These are phyloP conservation scores for Apoda limacodes DNA, from an alignment of 2,888 invertebrate genomes.

Conservation along the genomic window DNA sequence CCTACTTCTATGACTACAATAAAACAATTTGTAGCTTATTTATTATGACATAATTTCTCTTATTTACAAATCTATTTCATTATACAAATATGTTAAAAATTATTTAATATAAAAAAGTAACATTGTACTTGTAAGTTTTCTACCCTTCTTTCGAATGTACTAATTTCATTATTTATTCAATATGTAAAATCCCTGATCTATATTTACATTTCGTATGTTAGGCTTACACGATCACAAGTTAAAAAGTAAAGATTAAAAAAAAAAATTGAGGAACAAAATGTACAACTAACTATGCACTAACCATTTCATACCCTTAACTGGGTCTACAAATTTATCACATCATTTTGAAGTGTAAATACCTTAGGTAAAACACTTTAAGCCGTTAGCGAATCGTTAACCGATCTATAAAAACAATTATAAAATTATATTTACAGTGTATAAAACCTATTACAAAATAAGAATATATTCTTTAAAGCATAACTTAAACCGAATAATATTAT, in stretches of 20 bases:
- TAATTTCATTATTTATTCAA: slow-evolving; percentile 31
- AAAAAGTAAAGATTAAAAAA: slow-evolving; percentile 44
- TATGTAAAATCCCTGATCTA: slow-evolving; percentile 30
- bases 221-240: slow-evolving; percentile 61
- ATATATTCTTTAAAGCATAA: slow-evolving; percentile 37
- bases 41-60: slow-evolving; percentile 68
- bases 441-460: slow-evolving; percentile 58
- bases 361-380: slow-evolving; percentile 38
- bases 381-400: slow-evolving; percentile 41
- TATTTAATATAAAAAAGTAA: slow-evolving; percentile 63
- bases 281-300: slow-evolving; percentile 56
- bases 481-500: slow-evolving; percentile 47
- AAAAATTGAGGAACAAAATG: slow-evolving; percentile 62
- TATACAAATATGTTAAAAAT: slow-evolving; percentile 53
- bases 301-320: slow-evolving; percentile 35
- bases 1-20: slow-evolving; percentile 64
- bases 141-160: slow-evolving; percentile 57
- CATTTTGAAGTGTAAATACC: slow-evolving; percentile 31
- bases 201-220: slow-evolving; percentile 54
- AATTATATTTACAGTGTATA: slow-evolving; percentile 59
- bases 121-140: slow-evolving; percentile 64
- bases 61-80: slow-evolving; percentile 57
- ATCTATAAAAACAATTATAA: slow-evolving; percentile 36
- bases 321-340: slow-evolving; percentile 54
- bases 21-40: slow-evolving; percentile 66